Evolutionary conservation across 2,888 invertebrate genomes (phyloP), one percentile per base, ranked within the genome.

Genomic region (Macaria liturata): DNA sequence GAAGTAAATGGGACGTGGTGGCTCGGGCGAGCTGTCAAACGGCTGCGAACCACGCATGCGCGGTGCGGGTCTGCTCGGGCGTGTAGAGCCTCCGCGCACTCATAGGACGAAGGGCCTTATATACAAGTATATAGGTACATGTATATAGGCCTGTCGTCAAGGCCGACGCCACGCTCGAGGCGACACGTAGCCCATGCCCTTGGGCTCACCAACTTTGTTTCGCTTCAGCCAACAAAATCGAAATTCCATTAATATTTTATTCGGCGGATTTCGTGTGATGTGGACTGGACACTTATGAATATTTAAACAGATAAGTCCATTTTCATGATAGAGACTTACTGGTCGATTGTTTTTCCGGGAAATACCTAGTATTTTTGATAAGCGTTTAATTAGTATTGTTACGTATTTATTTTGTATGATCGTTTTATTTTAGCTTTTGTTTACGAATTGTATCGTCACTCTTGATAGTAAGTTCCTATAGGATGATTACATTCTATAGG

Each of bases 51-150:
- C 42, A 57, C 45, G 59, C 90, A 82, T 86, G 91, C 89, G 91
- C 82, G 52, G 67, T 80, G 50, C 84, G 80, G 89, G 91, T 90
- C 71, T 83, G 89, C 61, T 80, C 83, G 86, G 88, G 91, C 76
- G 86, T 87, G 87, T 80, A 79, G 75, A 65, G 68, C 59, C 62
- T 69, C 72, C 74, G 80, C 78, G 79, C 79, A 70, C 74, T 77
- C 75, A 85, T 88, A 88, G 88, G 88, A 76, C 83, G 84, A 82
- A 83, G 81, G 80, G 75, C 42, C 9, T 76, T 75, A 78, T 70
- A 73, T 81, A 66, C 56, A 59, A 66, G 58, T 55, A 60, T 66
- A 59, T 69, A 65, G 34, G 30, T 64, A 66, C 44, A 49, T 55
- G 60, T 64, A 63, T 40, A 34, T 65, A 71, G 69, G 53, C 59